Evolutionary conservation across 1,140 invertebrate species (phyloP).

Genomic region (Bombus picipes): DNA sequence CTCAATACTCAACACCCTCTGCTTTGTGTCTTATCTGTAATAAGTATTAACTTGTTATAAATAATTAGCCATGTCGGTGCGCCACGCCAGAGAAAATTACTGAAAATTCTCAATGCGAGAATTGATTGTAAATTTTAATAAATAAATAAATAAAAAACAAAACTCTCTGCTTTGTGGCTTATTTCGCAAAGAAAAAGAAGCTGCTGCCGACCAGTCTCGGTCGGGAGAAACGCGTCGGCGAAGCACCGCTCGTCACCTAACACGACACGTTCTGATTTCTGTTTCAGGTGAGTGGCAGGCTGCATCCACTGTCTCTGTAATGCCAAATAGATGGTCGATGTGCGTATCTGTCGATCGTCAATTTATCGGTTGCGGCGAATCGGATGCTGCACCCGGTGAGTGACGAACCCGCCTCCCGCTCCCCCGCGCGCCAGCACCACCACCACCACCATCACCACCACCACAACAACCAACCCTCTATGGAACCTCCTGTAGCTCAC

Average conservation of each 20-base stretch:
- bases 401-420: conserved; percentile 76
- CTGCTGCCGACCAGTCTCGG: neutral
- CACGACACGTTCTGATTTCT: conserved; percentile 63
- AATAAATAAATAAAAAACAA: too few species aligned
- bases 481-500: conserved; percentile 80
- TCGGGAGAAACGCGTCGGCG: neutral
- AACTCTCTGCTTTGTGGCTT: neutral
- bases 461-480: conserved; percentile 30
- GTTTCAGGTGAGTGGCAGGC: conserved; percentile 82
- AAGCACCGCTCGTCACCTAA: conserved; percentile 9
- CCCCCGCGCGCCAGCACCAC: conserved; percentile 19
- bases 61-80: too few species aligned
- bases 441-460: neutral
- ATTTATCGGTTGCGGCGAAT: conserved; percentile 83
- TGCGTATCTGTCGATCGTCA: conserved; percentile 82
- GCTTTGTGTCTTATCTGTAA: too few species aligned
- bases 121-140: too few species aligned
- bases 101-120: too few species aligned
- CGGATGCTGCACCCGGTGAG: conserved; percentile 82
- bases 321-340: conserved; percentile 83
- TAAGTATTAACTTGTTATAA: too few species aligned
- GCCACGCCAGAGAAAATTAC: too few species aligned
- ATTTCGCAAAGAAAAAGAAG: neutral
- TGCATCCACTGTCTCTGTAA: conserved; percentile 82
- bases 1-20: too few species aligned